A percentile compares a stretch with the other conserved stretches of the same genome.
Evolutionary conservation across 2,888 invertebrate species (phyloP).

Genomic region (Euclidia mi): DNA sequence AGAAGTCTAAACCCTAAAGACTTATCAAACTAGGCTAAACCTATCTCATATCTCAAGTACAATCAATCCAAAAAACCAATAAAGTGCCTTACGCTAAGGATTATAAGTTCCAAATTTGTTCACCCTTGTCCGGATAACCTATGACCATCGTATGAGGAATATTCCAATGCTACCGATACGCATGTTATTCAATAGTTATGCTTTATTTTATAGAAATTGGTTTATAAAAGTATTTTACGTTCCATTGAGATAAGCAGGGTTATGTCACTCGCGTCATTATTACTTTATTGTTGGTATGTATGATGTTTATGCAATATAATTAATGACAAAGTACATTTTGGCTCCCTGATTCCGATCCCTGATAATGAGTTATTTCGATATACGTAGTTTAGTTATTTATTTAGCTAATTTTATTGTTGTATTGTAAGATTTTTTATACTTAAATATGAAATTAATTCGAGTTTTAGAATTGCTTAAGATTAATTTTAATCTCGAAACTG

Average conservation of each 20-base stretch:
- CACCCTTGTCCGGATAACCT: slow-evolving; percentile 36
- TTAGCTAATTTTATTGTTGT: too few species aligned
- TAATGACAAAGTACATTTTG: too few species aligned
- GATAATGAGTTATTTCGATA: too few species aligned
- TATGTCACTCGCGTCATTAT: slow-evolving; percentile 20
- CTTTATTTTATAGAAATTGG: slow-evolving; percentile 37
- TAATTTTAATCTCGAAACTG: too few species aligned
- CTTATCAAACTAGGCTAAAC: neutral
- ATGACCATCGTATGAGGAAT: slow-evolving; percentile 42
- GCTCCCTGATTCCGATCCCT: too few species aligned
- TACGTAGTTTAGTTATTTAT: too few species aligned
- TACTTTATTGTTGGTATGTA: neutral
- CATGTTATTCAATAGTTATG: slow-evolving; percentile 23
- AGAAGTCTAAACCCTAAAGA: too few species aligned
- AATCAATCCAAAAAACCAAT: slow-evolving; percentile 4
- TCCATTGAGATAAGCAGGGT: slow-evolving; percentile 34
- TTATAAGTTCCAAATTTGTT: slow-evolving; percentile 35
- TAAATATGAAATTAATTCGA: too few species aligned
- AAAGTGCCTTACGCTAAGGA: slow-evolving; percentile 22
- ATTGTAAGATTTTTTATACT: too few species aligned
- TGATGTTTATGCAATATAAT: neutral
- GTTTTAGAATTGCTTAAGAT: too few species aligned
- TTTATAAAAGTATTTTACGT: slow-evolving; percentile 29
- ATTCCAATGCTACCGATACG: slow-evolving; percentile 32
- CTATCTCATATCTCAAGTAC: neutral